Evolutionary conservation across 1,140 invertebrate genomes (phyloP), one percentile per base, ranked within the genome.

Genomic region (Phenacoccus solenopsis): DNA sequence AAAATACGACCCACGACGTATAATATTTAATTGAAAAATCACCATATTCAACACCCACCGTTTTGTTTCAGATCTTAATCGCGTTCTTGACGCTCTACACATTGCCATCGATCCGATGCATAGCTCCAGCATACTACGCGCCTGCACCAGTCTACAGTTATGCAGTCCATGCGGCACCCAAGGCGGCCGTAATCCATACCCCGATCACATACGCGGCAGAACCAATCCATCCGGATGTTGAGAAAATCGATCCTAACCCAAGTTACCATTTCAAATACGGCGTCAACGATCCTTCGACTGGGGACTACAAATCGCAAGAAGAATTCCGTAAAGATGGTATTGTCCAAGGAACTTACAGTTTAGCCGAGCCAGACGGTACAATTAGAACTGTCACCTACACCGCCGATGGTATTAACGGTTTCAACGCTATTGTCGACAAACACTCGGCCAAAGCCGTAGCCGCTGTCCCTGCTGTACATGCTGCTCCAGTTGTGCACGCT

Each of bases 321-420:
- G 85, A 87, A 77, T 73, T 77, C 21, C 82, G 85, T 68, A 82
- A 84, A 75, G 84, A 84, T 67, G 82, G 84, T 72, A 78, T 81
- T 28, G 85, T 86, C 25, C 73, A 74, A 24, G 78, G 79, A 68
- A 69, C 72, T 32, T 77, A 78, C 72, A 75, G 70, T 10, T 77
- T 83, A 2, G 79, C 82, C 0, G 81, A 83, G 68, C 73, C 81
- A 12, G 82, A 84, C 59, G 82, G 82, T 16, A 84, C 86, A 21
- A 81, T 85, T 68, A 76, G 82, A 30, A 80, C 77, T 56, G 86
- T 87, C 28, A 81, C 85, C 64, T 87, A 87, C 72, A 84, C 83
- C 2, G 83, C 84, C 4, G 85, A 86, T 73, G 72, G 79, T n/a
- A 81, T 84, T 59, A 82, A 83, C 72, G 86, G 86, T 38, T 87